A percentile compares a stretch with the other conserved stretches of the same genome.
Evolutionary conservation across 2,113 vertebrate species (phyloP).

Genomic region (Tyto alba): DNA sequence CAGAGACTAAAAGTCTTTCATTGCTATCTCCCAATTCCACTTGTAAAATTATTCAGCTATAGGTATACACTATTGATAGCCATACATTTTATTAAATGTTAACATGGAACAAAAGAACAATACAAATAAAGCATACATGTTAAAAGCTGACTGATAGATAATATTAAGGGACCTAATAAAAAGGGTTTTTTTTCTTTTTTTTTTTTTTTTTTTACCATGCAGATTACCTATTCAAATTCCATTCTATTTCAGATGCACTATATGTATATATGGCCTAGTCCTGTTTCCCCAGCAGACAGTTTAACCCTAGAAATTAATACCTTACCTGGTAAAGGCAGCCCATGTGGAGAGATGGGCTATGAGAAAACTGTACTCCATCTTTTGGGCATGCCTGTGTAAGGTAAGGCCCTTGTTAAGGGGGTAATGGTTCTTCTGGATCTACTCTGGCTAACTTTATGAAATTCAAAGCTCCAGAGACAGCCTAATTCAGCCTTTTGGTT

Average conservation of each 20-base stretch:
- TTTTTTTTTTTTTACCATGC: too few species aligned
- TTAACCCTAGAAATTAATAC: not conserved
- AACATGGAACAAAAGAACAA: not conserved
- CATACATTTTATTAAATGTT: not conserved
- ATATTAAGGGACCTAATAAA: not conserved
- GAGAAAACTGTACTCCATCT: not conserved
- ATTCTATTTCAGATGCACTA: not conserved
- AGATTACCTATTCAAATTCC: not conserved
- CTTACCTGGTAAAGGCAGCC: not conserved
- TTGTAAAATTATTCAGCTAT: not conserved
- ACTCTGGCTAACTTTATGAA: not conserved
- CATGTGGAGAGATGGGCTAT: not conserved
- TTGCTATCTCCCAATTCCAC: not conserved
- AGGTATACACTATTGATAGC: not conserved
- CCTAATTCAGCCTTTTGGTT: not conserved
- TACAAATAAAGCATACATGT: not conserved
- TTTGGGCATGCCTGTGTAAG: not conserved
- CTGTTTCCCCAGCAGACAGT: not conserved
- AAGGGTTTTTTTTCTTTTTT: not conserved
- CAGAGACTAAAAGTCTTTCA: not conserved
- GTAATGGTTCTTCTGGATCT: not conserved
- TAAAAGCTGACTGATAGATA: not conserved
- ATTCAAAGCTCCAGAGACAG: not conserved
- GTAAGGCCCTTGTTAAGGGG: not conserved
- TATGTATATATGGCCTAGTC: not conserved